Evolutionary conservation across 2,888 invertebrate genomes (phyloP), one percentile per base, ranked within the genome.

Genomic region (Platycnemis pennipes): DNA sequence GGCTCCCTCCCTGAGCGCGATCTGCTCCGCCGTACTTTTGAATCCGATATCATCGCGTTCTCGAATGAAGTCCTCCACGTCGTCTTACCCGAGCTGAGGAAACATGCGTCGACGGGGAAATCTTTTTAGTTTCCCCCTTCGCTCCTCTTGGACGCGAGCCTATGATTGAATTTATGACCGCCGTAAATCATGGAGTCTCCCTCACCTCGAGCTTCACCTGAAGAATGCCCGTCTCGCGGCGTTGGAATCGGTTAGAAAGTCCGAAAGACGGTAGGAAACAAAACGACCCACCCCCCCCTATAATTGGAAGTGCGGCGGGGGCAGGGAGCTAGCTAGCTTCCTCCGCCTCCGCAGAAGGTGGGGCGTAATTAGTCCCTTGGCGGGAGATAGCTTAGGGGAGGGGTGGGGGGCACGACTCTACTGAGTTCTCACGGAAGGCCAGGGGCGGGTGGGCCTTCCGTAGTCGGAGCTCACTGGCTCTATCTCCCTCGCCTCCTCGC

Each of bases 341-440:
- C 77, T 77, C 37, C 37, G 16, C 19, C 7, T 13, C 88, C 88
- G n/a, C 11, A 56, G 89, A 53, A 89, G 89, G 89, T 89, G 89
- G 89, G 89, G 89, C 89, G 22, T 89, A 89, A 89, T 89, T 89
- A 89, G 89, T 89, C 89, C 56, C 89, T 22, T 22, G 42, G 89
- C 56, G 42, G 42, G 89, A 89, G 89, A 89, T 89, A 89, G 89
- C 37, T 37, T 16, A 37, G 89, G 37, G 13, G n/a, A 26, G 46
- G 37, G 88, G n/a, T 31, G 49, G 31, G 53, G 89, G 56, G 63
- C 88, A 53, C 37, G 26, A n/a, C 49, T 22, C 7, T 13, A 87
- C 87, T 16, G 89, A 22, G 89, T 89, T 89, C 89, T 56, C 89
- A 89, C 89, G 89, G 89, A 56, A 87, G 87, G 87, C 45, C 42